These are phyloP conservation scores for Catocala nupta DNA, from an alignment of 2,888 invertebrate genomes.

Conservation along the genomic window DNA sequence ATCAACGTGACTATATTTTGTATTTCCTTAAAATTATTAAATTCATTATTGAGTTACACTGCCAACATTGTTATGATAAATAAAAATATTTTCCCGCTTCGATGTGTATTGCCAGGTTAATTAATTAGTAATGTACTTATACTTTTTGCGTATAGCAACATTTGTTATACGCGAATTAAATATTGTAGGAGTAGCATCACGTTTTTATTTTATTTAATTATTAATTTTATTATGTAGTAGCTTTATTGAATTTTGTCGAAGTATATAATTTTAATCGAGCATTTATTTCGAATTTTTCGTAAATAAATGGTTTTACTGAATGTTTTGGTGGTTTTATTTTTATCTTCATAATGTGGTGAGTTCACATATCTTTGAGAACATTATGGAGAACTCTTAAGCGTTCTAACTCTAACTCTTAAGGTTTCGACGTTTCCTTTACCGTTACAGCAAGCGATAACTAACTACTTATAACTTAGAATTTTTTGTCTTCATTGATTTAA, in stretches of 20 bases:
- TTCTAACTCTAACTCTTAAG: too few relatives aligned
- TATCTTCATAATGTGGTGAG: too few relatives aligned
- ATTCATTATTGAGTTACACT: background rate
- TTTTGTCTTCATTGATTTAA: too few relatives aligned
- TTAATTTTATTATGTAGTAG: constrained; percentile 10
- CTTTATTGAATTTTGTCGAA: constrained; percentile 25
- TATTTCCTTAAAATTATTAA: too few relatives aligned
- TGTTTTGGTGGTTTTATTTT: constrained; percentile 9
- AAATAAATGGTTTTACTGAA: constrained; percentile 42
- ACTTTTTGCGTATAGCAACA: constrained; percentile 44
- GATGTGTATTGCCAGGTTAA: constrained; percentile 32
- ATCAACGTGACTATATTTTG: too few relatives aligned
- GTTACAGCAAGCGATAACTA: too few relatives aligned
- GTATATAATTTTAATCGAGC: constrained; percentile 29
- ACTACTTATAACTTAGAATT: too few relatives aligned
- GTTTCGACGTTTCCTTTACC: too few relatives aligned
- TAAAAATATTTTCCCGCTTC: constrained; percentile 10
- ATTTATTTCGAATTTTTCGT: constrained; percentile 45
- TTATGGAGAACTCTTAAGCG: too few relatives aligned
- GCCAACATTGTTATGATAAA: background rate
- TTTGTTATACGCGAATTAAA: constrained; percentile 43
- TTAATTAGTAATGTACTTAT: constrained; percentile 45
- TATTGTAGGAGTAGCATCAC: constrained; percentile 36
- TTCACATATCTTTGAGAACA: too few relatives aligned
- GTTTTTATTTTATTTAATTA: constrained; percentile 24